These are phyloP conservation scores for Maccullochella peelii DNA, from an alignment of 2,113 vertebrate genomes.

Conservation along the genomic window DNA sequence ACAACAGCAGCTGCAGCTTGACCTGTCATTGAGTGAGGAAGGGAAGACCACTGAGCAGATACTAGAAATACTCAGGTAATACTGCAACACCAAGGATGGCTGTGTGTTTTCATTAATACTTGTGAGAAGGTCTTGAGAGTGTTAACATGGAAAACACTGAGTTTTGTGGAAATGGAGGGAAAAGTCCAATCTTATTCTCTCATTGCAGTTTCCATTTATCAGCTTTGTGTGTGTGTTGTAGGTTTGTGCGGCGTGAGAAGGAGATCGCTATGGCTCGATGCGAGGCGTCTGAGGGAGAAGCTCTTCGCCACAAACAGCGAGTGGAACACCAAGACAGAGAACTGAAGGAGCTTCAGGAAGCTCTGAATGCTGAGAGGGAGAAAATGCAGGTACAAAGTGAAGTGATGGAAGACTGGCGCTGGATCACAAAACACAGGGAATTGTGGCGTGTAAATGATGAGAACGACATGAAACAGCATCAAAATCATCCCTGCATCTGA, in stretches of 20 bases:
- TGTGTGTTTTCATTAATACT: background rate
- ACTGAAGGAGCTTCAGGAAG: slow-evolving; percentile 91
- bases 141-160: background rate
- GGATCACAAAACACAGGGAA: background rate
- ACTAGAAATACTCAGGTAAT: slow-evolving; percentile 91
- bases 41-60: slow-evolving; percentile 94
- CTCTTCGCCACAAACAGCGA: slow-evolving; percentile 90
- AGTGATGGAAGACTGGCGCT: background rate
- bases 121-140: background rate
- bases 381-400: slow-evolving; percentile 90
- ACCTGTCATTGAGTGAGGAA: slow-evolving; percentile 90
- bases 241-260: slow-evolving; percentile 96
- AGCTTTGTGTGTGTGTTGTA: slow-evolving; percentile 56
- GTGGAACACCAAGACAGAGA: slow-evolving; percentile 93
- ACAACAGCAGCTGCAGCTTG: slow-evolving; percentile 68
- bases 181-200: background rate
- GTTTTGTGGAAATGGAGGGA: background rate
- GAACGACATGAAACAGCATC: background rate
- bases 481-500: background rate
- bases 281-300: slow-evolving; percentile 92
- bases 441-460: background rate
- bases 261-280: slow-evolving; percentile 93
- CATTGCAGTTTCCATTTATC: background rate
- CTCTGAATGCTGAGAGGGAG: slow-evolving; percentile 91
- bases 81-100: background rate